Conservation (phyloP, 2,113 vertebrate species). For the Neodon shergylaensis region DNA sequence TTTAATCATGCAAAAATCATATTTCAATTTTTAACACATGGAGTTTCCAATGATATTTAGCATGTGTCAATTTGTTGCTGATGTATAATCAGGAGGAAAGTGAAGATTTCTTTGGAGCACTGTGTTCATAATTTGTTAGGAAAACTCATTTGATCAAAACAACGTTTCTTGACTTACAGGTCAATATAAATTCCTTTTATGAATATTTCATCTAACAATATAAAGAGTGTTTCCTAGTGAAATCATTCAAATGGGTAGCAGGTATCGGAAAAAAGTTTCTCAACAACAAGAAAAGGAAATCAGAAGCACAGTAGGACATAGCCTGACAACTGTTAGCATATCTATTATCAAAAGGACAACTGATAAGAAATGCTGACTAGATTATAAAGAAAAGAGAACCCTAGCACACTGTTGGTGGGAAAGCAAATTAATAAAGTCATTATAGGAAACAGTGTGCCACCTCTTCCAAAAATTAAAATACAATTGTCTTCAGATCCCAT, state of each 20-base stretch:
- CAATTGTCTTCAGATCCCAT: neutral
- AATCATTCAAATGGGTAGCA: neutral
- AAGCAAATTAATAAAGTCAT: neutral
- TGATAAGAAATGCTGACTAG: neutral
- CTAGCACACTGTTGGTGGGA: neutral
- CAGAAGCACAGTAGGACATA: neutral
- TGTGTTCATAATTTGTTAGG: neutral
- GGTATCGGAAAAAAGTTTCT: neutral
- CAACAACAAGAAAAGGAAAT: neutral
- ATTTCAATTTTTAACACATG: neutral
- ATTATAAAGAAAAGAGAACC: neutral
- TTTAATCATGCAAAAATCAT: neutral
- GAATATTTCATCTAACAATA: neutral
- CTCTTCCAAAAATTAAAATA: neutral
- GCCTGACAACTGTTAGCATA: neutral
- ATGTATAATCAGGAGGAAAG: neutral
- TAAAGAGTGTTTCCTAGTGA: neutral
- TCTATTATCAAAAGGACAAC: neutral
- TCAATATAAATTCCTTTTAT: neutral
- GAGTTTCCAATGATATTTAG: neutral
- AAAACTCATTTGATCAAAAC: neutral
- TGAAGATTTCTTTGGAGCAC: neutral
- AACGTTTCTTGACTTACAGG: neutral
- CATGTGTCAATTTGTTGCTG: neutral
- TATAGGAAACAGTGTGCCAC: neutral